Evolutionary conservation across 2,888 invertebrate genomes (phyloP).

Genomic region (Herminia tarsipennalis): DNA sequence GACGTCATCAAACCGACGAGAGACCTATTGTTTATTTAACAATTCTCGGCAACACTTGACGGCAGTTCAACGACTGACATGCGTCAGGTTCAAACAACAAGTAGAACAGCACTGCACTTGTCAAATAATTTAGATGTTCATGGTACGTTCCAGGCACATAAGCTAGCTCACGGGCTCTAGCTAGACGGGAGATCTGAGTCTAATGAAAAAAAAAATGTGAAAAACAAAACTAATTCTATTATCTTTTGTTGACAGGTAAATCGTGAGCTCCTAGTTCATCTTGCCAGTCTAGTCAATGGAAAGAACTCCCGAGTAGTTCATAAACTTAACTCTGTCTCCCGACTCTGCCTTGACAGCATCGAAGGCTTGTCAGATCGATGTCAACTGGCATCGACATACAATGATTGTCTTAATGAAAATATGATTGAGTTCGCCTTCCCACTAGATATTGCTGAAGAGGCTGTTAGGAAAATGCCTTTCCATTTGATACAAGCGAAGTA

Average conservation of each 20-base stretch:
- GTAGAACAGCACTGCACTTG: too few species aligned
- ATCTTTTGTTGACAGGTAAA: slow-evolving; percentile 59
- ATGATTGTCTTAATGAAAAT: slow-evolving; percentile 78
- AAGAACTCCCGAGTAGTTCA: slow-evolving; percentile 76
- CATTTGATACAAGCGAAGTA: slow-evolving; percentile 79
- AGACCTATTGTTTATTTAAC: too few species aligned
- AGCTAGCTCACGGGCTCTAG: too few species aligned
- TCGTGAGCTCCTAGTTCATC: slow-evolving; percentile 72
- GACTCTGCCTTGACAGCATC: slow-evolving; percentile 75
- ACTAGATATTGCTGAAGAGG: slow-evolving; percentile 76
- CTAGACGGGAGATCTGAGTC: too few species aligned
- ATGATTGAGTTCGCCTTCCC: slow-evolving; percentile 80
- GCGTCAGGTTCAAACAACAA: too few species aligned
- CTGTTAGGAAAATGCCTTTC: slow-evolving; percentile 79
- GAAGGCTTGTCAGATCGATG: slow-evolving; percentile 78
- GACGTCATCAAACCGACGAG: too few species aligned
- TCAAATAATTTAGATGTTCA: too few species aligned
- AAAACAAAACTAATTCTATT: neutral
- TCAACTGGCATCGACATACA: slow-evolving; percentile 77
- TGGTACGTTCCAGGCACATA: too few species aligned
- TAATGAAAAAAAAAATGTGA: neutral
- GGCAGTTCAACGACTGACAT: too few species aligned
- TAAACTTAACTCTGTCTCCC: slow-evolving; percentile 72
- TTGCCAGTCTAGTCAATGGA: slow-evolving; percentile 76
- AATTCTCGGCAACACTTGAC: too few species aligned